Evolutionary conservation across 92 coral and sea anemone genomes (phyloP), one percentile per base, ranked within the genome.

Genomic region (Meandrina meandrites): DNA sequence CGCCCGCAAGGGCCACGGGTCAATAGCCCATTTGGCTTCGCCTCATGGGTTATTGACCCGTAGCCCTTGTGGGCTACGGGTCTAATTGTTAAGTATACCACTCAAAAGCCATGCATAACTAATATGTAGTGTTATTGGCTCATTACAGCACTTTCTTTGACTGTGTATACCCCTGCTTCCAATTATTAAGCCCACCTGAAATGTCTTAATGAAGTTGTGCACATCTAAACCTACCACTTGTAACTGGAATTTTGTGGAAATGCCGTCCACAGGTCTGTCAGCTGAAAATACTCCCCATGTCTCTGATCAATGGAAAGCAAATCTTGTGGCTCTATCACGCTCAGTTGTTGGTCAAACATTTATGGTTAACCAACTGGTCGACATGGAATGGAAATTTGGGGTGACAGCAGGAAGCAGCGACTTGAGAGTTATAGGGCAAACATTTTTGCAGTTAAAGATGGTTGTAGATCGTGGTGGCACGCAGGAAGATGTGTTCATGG

Each of bases 361-460:
- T 74, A 93, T 92, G 91, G 96, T 95, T 60, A 97, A 97, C 68
- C 97, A 96, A 66, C 94, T 97, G 17, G 97, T 97, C 17, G 99
- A 97, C 85, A 97, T 97, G 99, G 99, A 97, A 82, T 97, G 99
- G 99, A 97, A 97, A 69, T 97, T 97, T 97, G 99, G 99, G 4
- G 99, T 97, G n/a, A 97, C 99, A 3, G 96, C 99, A 42, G 96
- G 96, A 73, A 97, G 97, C 83, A 97, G 92, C 80, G 99, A 97
- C 83, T 84, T 97, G 79, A 97, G 93, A 75, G 99, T 97, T 74
- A 96, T 97, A 9, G 99, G 99, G 62, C 97, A 97, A 76, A 95
- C 99, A 10, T 97, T 97, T 88, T 90, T 97, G 78, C 99, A 97
- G 87, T 83, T 97, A 60, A 97, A 97, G 87, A 98, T 97, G 88